These are phyloP conservation scores for Etia nguti DNA, from an alignment of 2,113 vertebrate species.

Conservation along the genomic window DNA sequence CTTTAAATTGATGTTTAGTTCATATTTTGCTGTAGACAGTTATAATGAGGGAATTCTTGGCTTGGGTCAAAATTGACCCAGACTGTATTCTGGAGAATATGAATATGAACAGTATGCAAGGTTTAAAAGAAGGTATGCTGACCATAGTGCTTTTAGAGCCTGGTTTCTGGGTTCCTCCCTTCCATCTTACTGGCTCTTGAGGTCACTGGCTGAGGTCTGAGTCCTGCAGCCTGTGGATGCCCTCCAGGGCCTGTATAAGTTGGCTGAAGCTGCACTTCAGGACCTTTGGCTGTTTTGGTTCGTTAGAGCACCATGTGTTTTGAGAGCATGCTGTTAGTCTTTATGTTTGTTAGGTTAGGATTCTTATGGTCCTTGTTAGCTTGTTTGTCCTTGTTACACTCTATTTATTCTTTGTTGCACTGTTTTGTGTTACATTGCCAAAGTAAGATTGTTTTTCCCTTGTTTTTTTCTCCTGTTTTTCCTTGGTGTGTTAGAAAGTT, in stretches of 20 bases:
- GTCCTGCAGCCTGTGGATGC: neutral
- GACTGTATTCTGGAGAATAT: neutral
- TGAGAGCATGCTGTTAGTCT: neutral
- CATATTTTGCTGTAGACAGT: fast-evolving
- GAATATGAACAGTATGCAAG: neutral
- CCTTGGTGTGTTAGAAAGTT: neutral
- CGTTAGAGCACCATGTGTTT: neutral
- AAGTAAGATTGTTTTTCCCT: neutral
- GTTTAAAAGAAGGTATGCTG: neutral
- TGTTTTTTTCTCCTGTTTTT: neutral
- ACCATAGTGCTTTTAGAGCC: neutral
- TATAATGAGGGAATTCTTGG: neutral
- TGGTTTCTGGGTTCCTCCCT: neutral
- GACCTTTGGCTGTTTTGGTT: neutral
- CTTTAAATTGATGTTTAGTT: neutral
- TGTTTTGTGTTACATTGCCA: neutral
- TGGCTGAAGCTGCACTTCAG: neutral
- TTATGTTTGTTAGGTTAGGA: neutral
- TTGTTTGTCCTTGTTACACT: neutral
- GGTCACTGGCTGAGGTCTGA: neutral
- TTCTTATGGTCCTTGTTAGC: neutral
- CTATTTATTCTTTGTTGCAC: neutral
- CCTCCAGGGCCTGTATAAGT: neutral
- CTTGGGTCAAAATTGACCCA: neutral
- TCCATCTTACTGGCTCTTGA: neutral